Percentiles rank a stretch among this genome's conserved stretches.
Evolutionary conservation across 2,888 invertebrate genomes (phyloP).

Genomic region (Euphydryas editha): DNA sequence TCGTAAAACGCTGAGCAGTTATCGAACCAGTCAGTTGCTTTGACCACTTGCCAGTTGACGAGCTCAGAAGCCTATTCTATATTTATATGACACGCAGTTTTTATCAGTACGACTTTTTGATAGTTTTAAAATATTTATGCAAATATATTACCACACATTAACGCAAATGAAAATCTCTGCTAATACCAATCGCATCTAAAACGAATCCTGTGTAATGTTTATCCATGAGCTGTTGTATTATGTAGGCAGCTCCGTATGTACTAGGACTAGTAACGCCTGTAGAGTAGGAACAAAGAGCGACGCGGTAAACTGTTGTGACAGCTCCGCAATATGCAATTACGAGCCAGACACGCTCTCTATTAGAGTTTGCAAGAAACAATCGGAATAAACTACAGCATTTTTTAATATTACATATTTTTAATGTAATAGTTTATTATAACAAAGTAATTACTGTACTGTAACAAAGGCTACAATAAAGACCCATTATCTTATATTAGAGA

Average conservation of each 20-base stretch:
- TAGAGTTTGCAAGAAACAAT: constrained; percentile 11
- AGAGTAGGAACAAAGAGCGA: constrained; percentile 28
- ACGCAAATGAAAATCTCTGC: neutral
- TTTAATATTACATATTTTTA: no score
- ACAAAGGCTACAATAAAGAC: no score
- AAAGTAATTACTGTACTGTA: no score
- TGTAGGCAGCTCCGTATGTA: constrained; percentile 15
- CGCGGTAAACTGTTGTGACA: constrained; percentile 44
- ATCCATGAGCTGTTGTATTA: neutral
- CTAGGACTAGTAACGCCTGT: constrained; percentile 24
- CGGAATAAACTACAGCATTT: neutral
- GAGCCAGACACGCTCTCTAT: constrained; percentile 24
- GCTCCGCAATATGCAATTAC: constrained; percentile 43
- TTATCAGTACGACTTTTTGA: no score
- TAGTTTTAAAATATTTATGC: no score
- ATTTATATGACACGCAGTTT: no score
- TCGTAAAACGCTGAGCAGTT: no score
- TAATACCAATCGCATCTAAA: neutral
- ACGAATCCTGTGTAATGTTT: neutral
- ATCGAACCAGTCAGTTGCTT: no score
- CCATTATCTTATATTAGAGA: no score
- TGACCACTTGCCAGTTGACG: no score
- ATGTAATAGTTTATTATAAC: no score
- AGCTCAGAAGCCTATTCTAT: no score
- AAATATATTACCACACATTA: neutral